These are phyloP conservation scores for Macrotis lagotis DNA, from an alignment of 2,113 vertebrate genomes.

Conservation along the genomic window DNA sequence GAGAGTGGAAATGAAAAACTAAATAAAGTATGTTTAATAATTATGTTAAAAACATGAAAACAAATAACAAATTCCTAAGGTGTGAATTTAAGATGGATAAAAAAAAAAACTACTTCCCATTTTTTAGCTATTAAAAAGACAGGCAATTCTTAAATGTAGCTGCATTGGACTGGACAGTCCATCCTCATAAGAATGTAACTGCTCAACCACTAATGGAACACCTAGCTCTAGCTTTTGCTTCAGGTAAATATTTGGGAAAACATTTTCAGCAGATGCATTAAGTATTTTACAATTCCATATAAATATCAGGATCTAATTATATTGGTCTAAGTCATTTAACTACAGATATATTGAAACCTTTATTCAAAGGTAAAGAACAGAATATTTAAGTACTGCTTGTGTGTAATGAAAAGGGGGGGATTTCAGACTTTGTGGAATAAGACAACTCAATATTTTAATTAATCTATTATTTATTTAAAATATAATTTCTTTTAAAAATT, in stretches of 20 bases:
- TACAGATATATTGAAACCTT: not conserved
- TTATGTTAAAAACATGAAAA: not conserved
- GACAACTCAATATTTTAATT: not conserved
- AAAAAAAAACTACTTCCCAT: not conserved
- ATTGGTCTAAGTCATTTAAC: not conserved
- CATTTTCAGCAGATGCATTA: not conserved
- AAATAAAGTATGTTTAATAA: not conserved
- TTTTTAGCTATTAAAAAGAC: not conserved
- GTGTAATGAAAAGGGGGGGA: too few species aligned
- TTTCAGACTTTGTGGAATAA: not conserved
- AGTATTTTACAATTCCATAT: not conserved
- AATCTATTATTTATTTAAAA: not conserved
- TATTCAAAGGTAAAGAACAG: not conserved
- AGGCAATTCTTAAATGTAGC: not conserved
- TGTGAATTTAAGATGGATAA: too few species aligned
- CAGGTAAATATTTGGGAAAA: not conserved
- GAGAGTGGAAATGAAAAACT: not conserved
- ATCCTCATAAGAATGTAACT: not conserved
- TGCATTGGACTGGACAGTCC: not conserved
- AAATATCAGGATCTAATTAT: not conserved
- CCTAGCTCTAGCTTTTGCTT: not conserved
- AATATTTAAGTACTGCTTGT: not conserved
- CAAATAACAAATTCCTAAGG: not conserved
- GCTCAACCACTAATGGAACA: not conserved
- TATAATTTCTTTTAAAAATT: not conserved